These are phyloP conservation scores for Pontoporia blainvillei DNA, from an alignment of 2,113 vertebrate species.

Conservation along the genomic window DNA sequence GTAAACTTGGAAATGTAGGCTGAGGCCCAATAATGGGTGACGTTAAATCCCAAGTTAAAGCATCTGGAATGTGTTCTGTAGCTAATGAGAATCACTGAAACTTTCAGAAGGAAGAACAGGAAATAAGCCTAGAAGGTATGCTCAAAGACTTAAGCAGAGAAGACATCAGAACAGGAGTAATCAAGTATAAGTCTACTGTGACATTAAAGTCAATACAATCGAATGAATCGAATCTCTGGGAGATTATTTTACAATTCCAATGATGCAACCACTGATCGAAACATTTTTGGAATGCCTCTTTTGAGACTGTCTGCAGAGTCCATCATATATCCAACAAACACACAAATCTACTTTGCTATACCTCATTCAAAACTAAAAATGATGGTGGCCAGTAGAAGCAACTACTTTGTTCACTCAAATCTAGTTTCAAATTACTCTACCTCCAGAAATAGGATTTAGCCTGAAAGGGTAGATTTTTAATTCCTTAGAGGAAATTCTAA, in stretches of 20 bases:
- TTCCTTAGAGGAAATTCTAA: not conserved
- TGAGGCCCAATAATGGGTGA: not conserved
- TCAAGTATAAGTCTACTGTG: not conserved
- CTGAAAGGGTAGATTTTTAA: not conserved
- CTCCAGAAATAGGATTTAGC: not conserved
- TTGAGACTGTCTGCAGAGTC: not conserved
- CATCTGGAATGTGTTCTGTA: not conserved
- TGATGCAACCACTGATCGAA: not conserved
- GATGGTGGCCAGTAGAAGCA: not conserved
- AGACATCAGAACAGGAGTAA: not conserved
- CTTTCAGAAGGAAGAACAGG: not conserved
- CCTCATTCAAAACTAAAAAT: constrained; percentile 13
- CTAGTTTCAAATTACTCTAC: not conserved
- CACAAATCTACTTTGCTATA: not conserved
- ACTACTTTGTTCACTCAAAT: not conserved
- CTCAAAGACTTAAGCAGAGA: not conserved
- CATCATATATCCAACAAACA: not conserved
- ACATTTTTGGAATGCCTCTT: not conserved
- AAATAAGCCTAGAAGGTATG: not conserved
- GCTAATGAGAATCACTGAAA: not conserved
- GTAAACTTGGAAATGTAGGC: not conserved
- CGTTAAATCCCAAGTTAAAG: not conserved
- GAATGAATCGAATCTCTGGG: not conserved
- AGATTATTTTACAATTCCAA: not conserved
- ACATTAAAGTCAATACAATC: not conserved